Evolutionary conservation across 1,140 invertebrate species (phyloP).

Genomic region (Ostrea denselamellosa): DNA sequence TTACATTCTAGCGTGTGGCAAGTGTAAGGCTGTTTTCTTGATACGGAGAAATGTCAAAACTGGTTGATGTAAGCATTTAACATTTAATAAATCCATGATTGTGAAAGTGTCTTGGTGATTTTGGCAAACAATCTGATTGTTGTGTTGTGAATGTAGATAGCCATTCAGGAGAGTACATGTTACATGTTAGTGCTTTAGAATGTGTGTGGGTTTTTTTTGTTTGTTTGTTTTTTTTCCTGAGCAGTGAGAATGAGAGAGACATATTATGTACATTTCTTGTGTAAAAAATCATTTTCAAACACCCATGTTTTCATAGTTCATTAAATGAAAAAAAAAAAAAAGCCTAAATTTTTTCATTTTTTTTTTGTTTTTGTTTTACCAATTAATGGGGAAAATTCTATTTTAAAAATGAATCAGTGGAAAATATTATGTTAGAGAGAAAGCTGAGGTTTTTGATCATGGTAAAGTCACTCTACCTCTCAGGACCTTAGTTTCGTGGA

Average conservation of each 20-base stretch:
- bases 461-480: neutral
- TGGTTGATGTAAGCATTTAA: constrained; percentile 16
- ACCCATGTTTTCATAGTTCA: constrained; percentile 36
- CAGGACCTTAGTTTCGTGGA: too few species aligned
- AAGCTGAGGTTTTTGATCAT: neutral
- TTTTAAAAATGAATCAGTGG: neutral
- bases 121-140: constrained; percentile 8
- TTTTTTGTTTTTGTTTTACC: neutral
- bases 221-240: neutral
- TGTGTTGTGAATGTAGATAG: constrained; percentile 31
- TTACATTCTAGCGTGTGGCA: constrained; percentile 22
- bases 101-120: constrained; percentile 4
- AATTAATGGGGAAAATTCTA: neutral
- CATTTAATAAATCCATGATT: constrained; percentile 33
- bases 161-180: constrained; percentile 17
- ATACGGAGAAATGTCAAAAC: neutral
- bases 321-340: constrained; percentile 16
- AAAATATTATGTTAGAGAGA: neutral
- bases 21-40: constrained; percentile 14
- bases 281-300: constrained; percentile 32
- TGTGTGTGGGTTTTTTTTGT: too few species aligned
- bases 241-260: constrained; percentile 4
- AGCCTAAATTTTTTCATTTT: neutral
- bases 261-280: neutral
- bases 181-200: constrained; percentile 12